Evolutionary conservation across 2,797 vertebrate species (phyloP).

Genomic region (Poliocrania exsul): DNA sequence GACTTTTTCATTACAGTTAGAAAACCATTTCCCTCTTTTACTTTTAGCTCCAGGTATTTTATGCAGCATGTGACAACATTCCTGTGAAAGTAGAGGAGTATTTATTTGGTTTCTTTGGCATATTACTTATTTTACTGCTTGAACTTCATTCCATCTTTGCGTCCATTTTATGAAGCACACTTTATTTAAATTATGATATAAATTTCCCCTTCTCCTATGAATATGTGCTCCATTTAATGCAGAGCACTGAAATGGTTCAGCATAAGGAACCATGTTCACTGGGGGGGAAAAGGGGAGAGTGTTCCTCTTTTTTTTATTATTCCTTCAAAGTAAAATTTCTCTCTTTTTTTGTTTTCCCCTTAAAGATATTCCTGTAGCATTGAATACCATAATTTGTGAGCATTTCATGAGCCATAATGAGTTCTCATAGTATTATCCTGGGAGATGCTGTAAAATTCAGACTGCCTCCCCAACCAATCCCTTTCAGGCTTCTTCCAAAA

Average conservation of each 20-base stretch:
- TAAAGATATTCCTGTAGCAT: neutral
- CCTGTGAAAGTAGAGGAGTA: neutral
- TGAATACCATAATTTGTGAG: neutral
- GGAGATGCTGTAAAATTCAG: neutral
- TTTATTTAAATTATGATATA: neutral
- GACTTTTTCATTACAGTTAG: neutral
- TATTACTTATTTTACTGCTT: neutral
- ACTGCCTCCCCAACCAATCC: neutral
- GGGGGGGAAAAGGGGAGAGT: too few relatives aligned
- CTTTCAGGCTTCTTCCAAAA: neutral
- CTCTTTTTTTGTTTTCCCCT: neutral
- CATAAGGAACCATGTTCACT: neutral
- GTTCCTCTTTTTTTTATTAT: neutral
- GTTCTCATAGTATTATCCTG: neutral
- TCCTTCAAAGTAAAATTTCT: neutral
- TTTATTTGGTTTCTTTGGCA: neutral
- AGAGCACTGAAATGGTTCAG: neutral
- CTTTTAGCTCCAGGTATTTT: neutral
- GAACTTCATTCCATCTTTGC: neutral
- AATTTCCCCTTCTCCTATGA: neutral
- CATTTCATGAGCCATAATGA: conserved; percentile 2
- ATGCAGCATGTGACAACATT: neutral
- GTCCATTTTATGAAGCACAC: neutral
- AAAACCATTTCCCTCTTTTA: neutral
- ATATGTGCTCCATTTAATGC: neutral